phyloP scores from a whole-genome alignment of 1,140 invertebrate genomes.

The Patella vulgata region DNA sequence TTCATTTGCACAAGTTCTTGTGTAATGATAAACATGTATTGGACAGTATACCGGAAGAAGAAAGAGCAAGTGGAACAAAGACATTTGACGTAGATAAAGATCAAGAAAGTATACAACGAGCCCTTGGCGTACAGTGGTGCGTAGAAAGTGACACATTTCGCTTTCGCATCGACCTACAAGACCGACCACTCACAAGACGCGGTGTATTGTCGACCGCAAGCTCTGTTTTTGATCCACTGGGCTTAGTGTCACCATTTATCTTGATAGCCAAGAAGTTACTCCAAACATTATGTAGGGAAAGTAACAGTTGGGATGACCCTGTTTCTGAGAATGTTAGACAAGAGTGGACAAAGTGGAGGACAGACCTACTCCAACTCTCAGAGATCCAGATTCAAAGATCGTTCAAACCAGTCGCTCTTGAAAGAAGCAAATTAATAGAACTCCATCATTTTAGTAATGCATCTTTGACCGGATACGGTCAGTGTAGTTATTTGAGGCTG shows the following conservation, averaged over 20 bases:
- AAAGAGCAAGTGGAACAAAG: constrained; percentile 26
- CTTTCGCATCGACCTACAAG: constrained; percentile 23
- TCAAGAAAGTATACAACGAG: constrained; percentile 30
- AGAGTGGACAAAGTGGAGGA: constrained; percentile 27
- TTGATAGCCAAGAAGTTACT: constrained; percentile 34
- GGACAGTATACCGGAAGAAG: no score
- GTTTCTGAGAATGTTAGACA: constrained; percentile 4
- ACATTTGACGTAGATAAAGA: constrained; percentile 31
- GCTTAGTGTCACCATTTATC: constrained; percentile 33
- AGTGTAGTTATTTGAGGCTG: constrained; percentile 37
- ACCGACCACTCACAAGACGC: constrained; percentile 29
- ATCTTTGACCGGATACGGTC: constrained; percentile 32
- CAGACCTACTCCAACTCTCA: constrained; percentile 11
- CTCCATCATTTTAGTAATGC: constrained; percentile 47
- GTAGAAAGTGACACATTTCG: constrained; percentile 38
- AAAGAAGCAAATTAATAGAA: neutral
- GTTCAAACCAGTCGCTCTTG: constrained; percentile 32
- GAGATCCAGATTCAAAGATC: constrained; percentile 16
- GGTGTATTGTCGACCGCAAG: constrained; percentile 36
- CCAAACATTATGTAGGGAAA: constrained; percentile 33
- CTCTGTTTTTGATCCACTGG: constrained; percentile 43
- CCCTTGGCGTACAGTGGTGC: constrained; percentile 45
- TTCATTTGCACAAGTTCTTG: constrained; percentile 40
- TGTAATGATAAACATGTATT: no score
- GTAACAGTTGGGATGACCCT: constrained; percentile 23